These are phyloP conservation scores for Trichomycterus rosablanca DNA, from an alignment of 2,113 vertebrate species.

Conservation along the genomic window DNA sequence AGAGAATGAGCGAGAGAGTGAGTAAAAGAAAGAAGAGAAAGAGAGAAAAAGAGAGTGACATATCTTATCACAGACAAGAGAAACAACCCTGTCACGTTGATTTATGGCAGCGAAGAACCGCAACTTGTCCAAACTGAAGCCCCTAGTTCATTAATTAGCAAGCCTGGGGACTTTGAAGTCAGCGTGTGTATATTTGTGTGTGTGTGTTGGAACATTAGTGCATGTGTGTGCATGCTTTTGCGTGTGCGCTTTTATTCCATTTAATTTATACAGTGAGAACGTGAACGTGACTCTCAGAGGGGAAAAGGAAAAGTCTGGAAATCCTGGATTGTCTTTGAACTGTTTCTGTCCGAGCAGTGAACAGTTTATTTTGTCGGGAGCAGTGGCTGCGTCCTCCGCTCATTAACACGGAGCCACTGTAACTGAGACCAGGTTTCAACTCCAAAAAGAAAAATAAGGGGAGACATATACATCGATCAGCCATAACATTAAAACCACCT, in stretches of 20 bases:
- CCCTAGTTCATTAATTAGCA: conserved; percentile 99
- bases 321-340: conserved; percentile 95
- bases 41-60: conserved; percentile 71
- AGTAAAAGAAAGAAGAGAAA: conserved; percentile 54
- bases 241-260: conserved; percentile 77
- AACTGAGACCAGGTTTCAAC: conserved; percentile 80
- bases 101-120: conserved; percentile 98
- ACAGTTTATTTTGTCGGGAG: conserved; percentile 95
- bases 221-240: conserved; percentile 65
- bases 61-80: conserved; percentile 90
- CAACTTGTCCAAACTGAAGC: conserved; percentile 99
- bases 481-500: too few species aligned
- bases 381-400: conserved; percentile 88
- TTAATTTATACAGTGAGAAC: conserved; percentile 80
- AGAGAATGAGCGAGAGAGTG: too few species aligned
- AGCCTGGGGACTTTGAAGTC: conserved; percentile 98
- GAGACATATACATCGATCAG: too few species aligned
- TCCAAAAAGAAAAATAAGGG: conserved; percentile 52
- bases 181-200: conserved; percentile 56
- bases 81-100: conserved; percentile 98
- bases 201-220: conserved; percentile 41
- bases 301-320: conserved; percentile 71
- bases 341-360: conserved; percentile 95
- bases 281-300: conserved; percentile 84
- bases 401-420: conserved; percentile 89